A percentile compares a stretch with the other conserved stretches of the same genome.
phyloP scores from a whole-genome alignment of 1,140 invertebrate species.

The Cepaea nemoralis region DNA sequence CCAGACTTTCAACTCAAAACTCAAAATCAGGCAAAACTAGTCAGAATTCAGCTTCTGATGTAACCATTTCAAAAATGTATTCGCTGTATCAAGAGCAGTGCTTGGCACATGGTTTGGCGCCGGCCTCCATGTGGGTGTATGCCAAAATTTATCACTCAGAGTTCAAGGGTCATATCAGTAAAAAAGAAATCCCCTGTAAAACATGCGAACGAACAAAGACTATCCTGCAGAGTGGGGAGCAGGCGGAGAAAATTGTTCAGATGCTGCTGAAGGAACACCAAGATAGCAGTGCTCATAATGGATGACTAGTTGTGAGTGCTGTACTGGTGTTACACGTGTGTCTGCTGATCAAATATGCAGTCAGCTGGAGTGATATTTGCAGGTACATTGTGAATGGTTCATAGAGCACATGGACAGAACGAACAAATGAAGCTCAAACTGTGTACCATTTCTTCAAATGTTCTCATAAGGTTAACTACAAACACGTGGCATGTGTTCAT shows the following conservation, averaged over 20 bases:
- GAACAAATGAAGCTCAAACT: no score
- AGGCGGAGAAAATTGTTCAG: constrained; percentile 27
- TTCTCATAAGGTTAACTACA: no score
- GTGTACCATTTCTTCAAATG: no score
- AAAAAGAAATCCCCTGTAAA: constrained; percentile 9
- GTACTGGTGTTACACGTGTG: no score
- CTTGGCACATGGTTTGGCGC: neutral
- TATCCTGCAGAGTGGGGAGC: constrained; percentile 20
- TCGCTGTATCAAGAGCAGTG: constrained; percentile 28
- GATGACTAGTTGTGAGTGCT: no score
- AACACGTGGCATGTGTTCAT: no score
- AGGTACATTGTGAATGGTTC: no score
- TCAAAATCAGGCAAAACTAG: neutral
- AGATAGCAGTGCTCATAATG: neutral
- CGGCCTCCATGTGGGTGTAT: constrained; percentile 35
- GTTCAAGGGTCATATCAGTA: neutral
- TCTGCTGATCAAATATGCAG: no score
- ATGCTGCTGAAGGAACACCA: constrained; percentile 22
- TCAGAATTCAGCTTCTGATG: neutral
- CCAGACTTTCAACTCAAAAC: neutral
- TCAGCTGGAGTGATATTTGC: no score
- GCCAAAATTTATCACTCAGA: constrained; percentile 30
- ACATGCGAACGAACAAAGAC: constrained; percentile 16
- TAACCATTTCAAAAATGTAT: constrained; percentile 35
- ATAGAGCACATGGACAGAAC: no score